Base-by-base conservation (phyloP, 2,113 vertebrate genomes). In the Cygnus buccinator region DNA sequence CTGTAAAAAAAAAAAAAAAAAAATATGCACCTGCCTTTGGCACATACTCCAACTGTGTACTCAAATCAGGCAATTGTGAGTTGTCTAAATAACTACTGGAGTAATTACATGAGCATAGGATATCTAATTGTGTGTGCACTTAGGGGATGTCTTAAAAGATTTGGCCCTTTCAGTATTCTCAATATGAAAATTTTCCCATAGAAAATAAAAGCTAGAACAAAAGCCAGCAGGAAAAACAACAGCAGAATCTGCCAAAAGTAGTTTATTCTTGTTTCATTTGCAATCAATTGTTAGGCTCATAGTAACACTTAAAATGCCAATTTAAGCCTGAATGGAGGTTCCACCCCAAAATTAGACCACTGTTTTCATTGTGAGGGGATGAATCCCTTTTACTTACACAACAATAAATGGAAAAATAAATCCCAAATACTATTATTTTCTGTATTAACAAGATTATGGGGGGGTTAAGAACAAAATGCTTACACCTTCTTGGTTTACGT, bases 81-180 rank as follows among this genome's bases (percentile, higher is more conserved):
- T 89, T 90, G 68, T 78, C 80, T 93, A 82, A 95, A 87, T 96
- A 95, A 93, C 70, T 93, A 68, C 62, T 76, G 63, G 16, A 70
- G 72, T 95, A 95, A 95, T 95, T 94, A 90, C 21, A 85, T 50
- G 87, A 94, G 54, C 71, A 76, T 58, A 76, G 48, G 82, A 70
- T 95, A 93, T 80, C 87, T 95, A 82, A 95, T 73, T 89, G 74
- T 87, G 84, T 76, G 48, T 70, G 62, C 17, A 21, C 81, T 94
- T 94, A 73, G 81, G 71, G 67, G 63, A 89, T 82, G 74, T 83
- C 95, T 96, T 95, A 80, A 94, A 97, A 97, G 91, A 95, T 95
- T 87, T 94, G 77, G 71, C 89, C 94, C 58, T 94, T 88, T 85
- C 41, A 35, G 58, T 94, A 73, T 79, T 91, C 78, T 93, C 78